A percentile compares a stretch with the other conserved stretches of the same genome.
phyloP scores from a whole-genome alignment of 2,888 invertebrate genomes.

The Galerucella calmariensis region DNA sequence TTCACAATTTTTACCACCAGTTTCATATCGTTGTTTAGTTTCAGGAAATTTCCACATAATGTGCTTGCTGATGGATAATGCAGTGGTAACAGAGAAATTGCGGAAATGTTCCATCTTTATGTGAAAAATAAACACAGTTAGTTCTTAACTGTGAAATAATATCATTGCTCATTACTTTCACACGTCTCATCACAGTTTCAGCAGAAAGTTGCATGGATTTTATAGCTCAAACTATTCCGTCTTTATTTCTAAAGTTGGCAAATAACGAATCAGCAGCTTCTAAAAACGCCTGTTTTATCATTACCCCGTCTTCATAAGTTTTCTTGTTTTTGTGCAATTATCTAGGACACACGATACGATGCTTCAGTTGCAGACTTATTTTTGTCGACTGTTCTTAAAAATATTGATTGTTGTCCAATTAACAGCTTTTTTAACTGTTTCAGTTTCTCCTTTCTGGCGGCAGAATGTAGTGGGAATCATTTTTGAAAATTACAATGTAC shows the following conservation, averaged over 20 bases:
- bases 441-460: conserved; percentile 14
- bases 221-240: no score
- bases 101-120: background rate
- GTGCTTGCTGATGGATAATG: background rate
- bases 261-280: no score
- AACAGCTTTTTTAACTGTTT: conserved; percentile 14
- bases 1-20: background rate
- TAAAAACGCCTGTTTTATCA: no score
- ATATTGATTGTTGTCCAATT: conserved; percentile 26
- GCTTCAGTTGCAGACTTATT: background rate
- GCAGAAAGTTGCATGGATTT: no score
- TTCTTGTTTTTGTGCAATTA: no score
- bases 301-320: no score
- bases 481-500: conserved; percentile 22
- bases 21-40: background rate
- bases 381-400: conserved; percentile 23
- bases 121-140: background rate
- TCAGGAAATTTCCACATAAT: background rate
- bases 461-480: conserved; percentile 23
- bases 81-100: background rate
- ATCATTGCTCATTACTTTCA: conserved; percentile 12
- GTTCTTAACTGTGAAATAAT: conserved; percentile 3
- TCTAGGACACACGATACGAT: no score
- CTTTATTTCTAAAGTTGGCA: no score
- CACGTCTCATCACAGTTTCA: background rate